Percentiles rank a stretch among this genome's conserved stretches.
Evolutionary conservation across 1,140 invertebrate genomes (phyloP).

Genomic region (Calliphora vicina): DNA sequence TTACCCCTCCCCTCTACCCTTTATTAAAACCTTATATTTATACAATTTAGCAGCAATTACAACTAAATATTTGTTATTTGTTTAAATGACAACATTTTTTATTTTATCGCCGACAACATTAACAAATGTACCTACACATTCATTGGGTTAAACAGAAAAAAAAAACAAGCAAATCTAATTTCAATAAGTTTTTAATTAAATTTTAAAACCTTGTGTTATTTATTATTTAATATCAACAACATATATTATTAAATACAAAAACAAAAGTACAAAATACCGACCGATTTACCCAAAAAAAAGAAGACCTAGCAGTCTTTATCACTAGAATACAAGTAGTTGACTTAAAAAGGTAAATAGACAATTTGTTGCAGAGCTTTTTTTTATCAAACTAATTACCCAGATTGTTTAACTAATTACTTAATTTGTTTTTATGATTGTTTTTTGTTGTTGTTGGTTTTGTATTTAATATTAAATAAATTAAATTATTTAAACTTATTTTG

Average conservation of each 20-base stretch:
- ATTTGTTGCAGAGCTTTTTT: background rate
- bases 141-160: too few species aligned
- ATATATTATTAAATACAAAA: background rate
- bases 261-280: background rate
- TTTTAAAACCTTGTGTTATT: slow-evolving; percentile 39
- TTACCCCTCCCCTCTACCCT: too few species aligned
- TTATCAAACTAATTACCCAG: slow-evolving; percentile 32
- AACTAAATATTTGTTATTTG: too few species aligned
- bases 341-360: slow-evolving; percentile 4
- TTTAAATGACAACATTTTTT: too few species aligned
- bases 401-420: slow-evolving; percentile 34
- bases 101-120: too few species aligned
- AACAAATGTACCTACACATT: too few species aligned
- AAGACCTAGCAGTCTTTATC: too few species aligned
- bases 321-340: background rate
- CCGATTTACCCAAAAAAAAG: background rate
- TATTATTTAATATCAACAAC: background rate
- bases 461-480: background rate
- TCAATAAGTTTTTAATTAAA: slow-evolving; percentile 40
- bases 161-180: background rate
- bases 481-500: too few species aligned
- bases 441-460: background rate
- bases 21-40: too few species aligned
- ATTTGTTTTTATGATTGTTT: background rate
- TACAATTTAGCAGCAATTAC: too few species aligned